Evolutionary conservation across 1,140 invertebrate species (phyloP), one percentile per base, ranked within the genome.

Genomic region (Manduca sexta): DNA sequence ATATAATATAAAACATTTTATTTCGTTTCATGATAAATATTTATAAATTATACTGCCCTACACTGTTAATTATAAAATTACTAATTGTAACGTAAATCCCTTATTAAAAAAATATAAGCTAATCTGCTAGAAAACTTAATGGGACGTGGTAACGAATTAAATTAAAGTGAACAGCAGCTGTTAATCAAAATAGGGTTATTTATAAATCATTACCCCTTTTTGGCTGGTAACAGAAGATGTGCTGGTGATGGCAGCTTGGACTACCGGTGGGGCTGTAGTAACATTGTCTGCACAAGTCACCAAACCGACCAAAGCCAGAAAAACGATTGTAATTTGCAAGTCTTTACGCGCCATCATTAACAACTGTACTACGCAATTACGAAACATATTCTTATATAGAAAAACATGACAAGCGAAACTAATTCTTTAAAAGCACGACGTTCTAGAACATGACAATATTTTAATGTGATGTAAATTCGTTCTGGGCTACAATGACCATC

Each of bases 321-420:
- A 33, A 7, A 44, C 30, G 11, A 44, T 13, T 6, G 15, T 15
- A 12, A 56, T 31, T 35, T 44, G 35, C 29, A 69, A 41, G 35
- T 33, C 31, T 16, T 55, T 38, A 15, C 56, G 64, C 12, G 45
- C 46, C 64, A 67, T 67, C 46, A 16, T 37, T 18, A 7, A 12
- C 0, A 30, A 33, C 29, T 44, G 42, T 44, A 35, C 45, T 31
- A 26, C 47, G 47, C 14, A 31, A 48, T 39, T 50, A 38, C 37
- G 17, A 38, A 45, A 35, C 14, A 29, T 26, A 56, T 56, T 49
- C 60, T 53, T 69, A 64, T 74, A 69, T 66, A 68, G 47, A 54
- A n/a, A 3, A 26, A 47, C 38, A 44, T 64, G 47, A 73, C 60
- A 59, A 17, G 55, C 64, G 61, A 50, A 60, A 57, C 61, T 11